These are phyloP conservation scores for Parauchenoglanis punctatus DNA, from an alignment of 2,797 vertebrate genomes.

Conservation along the genomic window DNA sequence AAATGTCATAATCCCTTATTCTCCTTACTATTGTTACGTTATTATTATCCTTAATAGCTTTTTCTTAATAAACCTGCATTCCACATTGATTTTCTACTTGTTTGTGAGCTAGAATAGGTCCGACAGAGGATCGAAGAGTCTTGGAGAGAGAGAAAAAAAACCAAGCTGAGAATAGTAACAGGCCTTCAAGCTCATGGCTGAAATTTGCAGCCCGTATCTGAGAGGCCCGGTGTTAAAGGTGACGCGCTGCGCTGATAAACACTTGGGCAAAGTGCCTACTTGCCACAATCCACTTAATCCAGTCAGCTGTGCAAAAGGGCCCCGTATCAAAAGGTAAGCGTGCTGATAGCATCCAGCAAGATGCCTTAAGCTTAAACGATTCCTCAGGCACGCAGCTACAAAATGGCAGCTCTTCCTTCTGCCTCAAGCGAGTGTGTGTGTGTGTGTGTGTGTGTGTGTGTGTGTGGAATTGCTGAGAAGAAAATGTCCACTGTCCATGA, in stretches of 20 bases:
- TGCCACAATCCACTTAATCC: conserved; percentile 65
- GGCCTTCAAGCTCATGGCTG: conserved; percentile 39
- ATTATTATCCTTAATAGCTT: background rate
- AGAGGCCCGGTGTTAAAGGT: conserved; percentile 42
- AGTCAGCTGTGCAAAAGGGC: conserved; percentile 59
- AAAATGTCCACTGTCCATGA: conserved; percentile 23
- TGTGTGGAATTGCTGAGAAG: conserved; percentile 12
- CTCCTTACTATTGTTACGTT: too few relatives aligned
- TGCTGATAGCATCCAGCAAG: conserved; percentile 60
- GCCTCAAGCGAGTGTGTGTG: conserved; percentile 12
- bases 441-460: background rate
- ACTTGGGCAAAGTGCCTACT: conserved; percentile 58
- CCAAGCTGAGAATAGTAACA: conserved; percentile 34
- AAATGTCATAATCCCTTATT: too few relatives aligned
- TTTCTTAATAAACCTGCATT: background rate
- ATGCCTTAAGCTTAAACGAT: conserved; percentile 63
- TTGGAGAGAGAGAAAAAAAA: background rate
- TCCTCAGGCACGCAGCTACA: conserved; percentile 46
- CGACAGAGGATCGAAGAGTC: background rate
- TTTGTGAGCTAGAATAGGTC: background rate
- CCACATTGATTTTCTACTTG: background rate
- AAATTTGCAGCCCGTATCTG: conserved; percentile 49
- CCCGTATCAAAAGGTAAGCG: conserved; percentile 59
- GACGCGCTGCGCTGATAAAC: conserved; percentile 57
- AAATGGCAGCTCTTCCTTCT: conserved; percentile 53